Evolutionary conservation across 2,797 vertebrate genomes (phyloP), one percentile per base, ranked within the genome.

Genomic region (Octomys mimax): DNA sequence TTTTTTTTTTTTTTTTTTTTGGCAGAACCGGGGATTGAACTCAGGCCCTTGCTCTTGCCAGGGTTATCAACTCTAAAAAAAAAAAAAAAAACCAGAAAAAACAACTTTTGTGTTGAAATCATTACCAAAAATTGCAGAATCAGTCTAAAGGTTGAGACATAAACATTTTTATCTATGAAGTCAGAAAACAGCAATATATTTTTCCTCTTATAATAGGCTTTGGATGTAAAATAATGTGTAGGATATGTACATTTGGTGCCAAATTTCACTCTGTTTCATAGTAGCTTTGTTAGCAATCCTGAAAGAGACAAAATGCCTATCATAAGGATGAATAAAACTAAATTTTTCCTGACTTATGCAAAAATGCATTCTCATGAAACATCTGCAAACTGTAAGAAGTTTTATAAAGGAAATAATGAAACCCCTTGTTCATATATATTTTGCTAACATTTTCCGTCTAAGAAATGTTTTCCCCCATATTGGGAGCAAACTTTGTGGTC

Each of bases 321-420:
- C 46, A 52, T 95, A 68, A 77, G 64, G 66, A 39, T 81, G 21
- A 91, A 18, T 57, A 36, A n/a, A 89, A 59, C 22, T 79, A 80
- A 68, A 39, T 75, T 85, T 95, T 91, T 87, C 36, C 66, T 92
- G 8, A 62, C 33, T 68, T 94, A 73, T 85, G 59, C 89, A 49
- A 94, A 94, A 80, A 85, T 73, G 12, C 5, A 89, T 49, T 4
- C 61, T 77, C 24, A 33, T 62, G 8, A 73, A 83, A 71, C 90
- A 90, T 82, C 8, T 87, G 46, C 81, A 86, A 85, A 86, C 28
- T 68, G 9, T 82, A 62, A 42, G 24, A 92, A 57, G 28, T 81
- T 87, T 93, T 36, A 33, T 91, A 42, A 93, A 82, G 18, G 68
- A 77, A 92, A 78, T 64, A 31, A 90, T 2, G 14, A 10, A 89